phyloP scores from a whole-genome alignment of 1,140 invertebrate genomes.

The Procambarus clarkii region DNA sequence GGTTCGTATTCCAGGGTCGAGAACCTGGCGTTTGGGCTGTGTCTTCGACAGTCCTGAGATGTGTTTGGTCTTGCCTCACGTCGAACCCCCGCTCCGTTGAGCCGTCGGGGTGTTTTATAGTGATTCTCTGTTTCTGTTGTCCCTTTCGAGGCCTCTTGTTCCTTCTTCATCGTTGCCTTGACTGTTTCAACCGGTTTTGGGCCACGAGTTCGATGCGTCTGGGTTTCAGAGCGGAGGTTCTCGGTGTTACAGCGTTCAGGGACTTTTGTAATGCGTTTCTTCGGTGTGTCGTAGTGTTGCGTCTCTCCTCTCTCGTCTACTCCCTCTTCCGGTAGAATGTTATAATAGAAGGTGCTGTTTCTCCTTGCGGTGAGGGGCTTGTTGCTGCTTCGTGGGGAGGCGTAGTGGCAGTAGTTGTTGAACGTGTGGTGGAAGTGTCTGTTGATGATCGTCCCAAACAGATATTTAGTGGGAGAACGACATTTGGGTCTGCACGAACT shows the following conservation, averaged over 20 bases:
- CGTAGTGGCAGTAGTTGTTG: constrained; percentile 11
- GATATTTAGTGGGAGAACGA: constrained; percentile 9
- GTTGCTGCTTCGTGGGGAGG: constrained; percentile 3
- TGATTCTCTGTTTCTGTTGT: not conserved
- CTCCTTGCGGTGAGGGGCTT: not conserved
- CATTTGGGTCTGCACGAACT: not conserved
- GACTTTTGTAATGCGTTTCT: not conserved
- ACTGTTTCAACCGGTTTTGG: not conserved
- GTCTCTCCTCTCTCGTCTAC: not conserved
- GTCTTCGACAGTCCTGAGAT: not conserved
- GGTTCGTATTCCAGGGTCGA: not conserved
- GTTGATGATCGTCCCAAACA: not conserved
- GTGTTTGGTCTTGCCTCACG: not conserved
- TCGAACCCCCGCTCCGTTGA: not conserved
- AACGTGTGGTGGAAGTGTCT: not conserved
- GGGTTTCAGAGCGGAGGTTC: not conserved
- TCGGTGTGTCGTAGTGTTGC: not conserved
- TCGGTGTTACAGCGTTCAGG: not conserved
- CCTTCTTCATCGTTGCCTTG: not conserved
- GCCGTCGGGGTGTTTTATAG: not conserved
- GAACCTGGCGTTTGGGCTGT: too few species aligned
- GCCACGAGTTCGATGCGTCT: not conserved
- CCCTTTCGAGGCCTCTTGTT: not conserved
- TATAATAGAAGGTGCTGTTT: not conserved
- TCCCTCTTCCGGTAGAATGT: not conserved